Base-by-base conservation (phyloP, 23 tunicate species). In the Styela clava region DNA sequence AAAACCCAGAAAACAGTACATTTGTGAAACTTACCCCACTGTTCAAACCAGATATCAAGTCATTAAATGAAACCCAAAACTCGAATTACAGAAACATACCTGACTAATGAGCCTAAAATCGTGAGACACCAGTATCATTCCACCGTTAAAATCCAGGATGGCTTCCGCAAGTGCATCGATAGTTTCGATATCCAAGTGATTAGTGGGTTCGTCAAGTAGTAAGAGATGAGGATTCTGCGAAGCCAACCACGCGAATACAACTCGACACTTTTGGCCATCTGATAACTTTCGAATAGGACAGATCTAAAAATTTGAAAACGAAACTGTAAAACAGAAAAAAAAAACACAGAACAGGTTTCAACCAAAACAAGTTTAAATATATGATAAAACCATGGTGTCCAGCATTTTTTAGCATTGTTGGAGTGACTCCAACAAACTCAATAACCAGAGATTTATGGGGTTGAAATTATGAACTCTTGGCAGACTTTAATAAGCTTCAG, bases 121-220 rank as follows among this genome's bases (percentile, higher is more conserved):
- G 79, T 93, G 98, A 81, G 94, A 88, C 29, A 93, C 98, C 37
- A 93, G 78, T 23, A 93, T 85, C 84, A 93, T 74, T 35, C 98
- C 98, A 16, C 98, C 98, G 61, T 81, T 88, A 35, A 84, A 93
- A 16, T 85, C 98, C 24, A 72, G 74, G 72, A 93, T 93, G 31
- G 98, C 98, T 20, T 93, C 98, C 29, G 93, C 98, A 18, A 93
- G 86, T 26, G 98, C 94, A 63, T 93, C 98, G 52, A 93, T 93
- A 34, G 98, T 93, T 72, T 93, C 98, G 35, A 93, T 93, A 63
- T 93, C 98, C 61, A 93, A 68, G 62, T 93, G 98, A 74, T 93
- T 93, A 2, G 98, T 93, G 30, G 98, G 98, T 93, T 93, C 98
- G 86, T 93, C 98, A 26, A 93, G 94, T 28, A 93, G 72, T 1